These are phyloP conservation scores for Ornithoptera alexandrae DNA, from an alignment of 2,888 invertebrate species.

Conservation along the genomic window DNA sequence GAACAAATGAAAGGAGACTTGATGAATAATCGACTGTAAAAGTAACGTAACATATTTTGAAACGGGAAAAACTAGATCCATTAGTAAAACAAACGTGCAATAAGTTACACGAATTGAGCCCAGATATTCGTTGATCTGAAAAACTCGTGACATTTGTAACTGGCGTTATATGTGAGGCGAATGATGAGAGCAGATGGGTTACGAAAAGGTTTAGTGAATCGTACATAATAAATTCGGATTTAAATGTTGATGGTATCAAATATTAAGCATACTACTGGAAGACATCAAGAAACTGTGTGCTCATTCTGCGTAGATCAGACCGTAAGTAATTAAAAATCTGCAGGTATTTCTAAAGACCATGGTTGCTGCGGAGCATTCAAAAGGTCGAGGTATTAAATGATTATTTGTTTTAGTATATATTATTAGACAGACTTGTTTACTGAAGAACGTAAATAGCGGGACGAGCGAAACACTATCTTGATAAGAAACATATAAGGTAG, in stretches of 20 bases:
- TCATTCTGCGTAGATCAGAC: too few species aligned
- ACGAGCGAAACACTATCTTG: not conserved
- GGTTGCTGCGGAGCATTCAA: too few species aligned
- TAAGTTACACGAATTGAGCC: constrained; percentile 17
- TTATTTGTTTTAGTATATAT: too few species aligned
- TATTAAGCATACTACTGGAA: too few species aligned
- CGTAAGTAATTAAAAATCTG: too few species aligned
- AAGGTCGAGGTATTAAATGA: too few species aligned
- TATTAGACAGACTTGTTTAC: too few species aligned
- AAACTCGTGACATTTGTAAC: constrained; percentile 10
- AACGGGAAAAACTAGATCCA: constrained; percentile 8
- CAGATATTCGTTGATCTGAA: constrained; percentile 15
- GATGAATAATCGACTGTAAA: not conserved
- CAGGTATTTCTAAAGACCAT: too few species aligned
- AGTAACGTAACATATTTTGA: not conserved
- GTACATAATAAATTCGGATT: not conserved
- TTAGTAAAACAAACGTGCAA: constrained; percentile 25
- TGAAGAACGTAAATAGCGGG: too few species aligned
- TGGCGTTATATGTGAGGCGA: constrained; percentile 16
- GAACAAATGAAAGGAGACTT: not conserved
- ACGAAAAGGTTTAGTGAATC: constrained; percentile 3
- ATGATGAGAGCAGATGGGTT: constrained; percentile 13
- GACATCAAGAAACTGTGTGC: too few species aligned
- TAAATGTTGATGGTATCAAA: too few species aligned
- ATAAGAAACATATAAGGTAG: not conserved